These are phyloP conservation scores for Amniataba percoides DNA, from an alignment of 2,797 vertebrate genomes.

Conservation along the genomic window DNA sequence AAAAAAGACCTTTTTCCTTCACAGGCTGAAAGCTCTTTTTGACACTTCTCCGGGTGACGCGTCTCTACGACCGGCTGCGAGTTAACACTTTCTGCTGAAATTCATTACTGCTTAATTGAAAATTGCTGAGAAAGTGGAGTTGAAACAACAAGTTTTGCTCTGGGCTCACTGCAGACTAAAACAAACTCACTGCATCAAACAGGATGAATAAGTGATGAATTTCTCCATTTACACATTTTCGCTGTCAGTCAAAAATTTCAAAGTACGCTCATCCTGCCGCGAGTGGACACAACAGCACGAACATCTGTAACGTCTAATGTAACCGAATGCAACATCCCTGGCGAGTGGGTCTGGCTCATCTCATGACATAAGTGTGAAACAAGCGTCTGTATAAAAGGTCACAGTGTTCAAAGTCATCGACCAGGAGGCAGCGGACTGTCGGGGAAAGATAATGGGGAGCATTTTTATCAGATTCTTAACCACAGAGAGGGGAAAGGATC, in stretches of 20 bases:
- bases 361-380: no score
- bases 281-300: conserved; percentile 1
- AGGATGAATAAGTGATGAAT: conserved; percentile 20
- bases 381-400: not conserved
- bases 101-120: not conserved
- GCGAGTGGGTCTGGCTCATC: not conserved
- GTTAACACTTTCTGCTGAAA: not conserved
- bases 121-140: not conserved
- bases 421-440: not conserved
- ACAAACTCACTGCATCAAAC: conserved; percentile 7
- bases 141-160: not conserved
- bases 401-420: not conserved
- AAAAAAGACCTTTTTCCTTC: conserved; percentile 42
- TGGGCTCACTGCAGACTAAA: not conserved
- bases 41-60: conserved; percentile 18
- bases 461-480: not conserved
- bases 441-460: not conserved
- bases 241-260: not conserved
- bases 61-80: conserved; percentile 1
- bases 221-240: conserved; percentile 8
- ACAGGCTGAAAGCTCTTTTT: conserved; percentile 18
- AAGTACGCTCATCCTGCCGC: not conserved
- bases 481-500: no score
- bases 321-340: conserved; percentile 41
- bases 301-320: conserved; percentile 17